Conservation (phyloP, 2,113 vertebrate species). For the Cyprinus carpio region DNA sequence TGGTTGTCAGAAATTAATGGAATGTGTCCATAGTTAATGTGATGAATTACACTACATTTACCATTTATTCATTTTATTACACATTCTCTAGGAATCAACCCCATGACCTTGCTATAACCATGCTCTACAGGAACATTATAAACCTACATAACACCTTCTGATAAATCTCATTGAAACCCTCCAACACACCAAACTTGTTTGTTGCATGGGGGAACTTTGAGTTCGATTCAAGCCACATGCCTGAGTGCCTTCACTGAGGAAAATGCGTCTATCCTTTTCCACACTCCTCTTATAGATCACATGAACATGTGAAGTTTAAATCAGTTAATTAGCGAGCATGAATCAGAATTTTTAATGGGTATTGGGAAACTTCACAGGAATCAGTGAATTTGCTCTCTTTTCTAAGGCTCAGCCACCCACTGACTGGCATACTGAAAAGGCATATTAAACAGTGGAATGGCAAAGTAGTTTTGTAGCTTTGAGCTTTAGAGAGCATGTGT, state of each 20-base stretch:
- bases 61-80: too few species aligned
- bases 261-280: background rate
- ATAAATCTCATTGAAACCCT: background rate
- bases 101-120: too few species aligned
- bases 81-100: too few species aligned
- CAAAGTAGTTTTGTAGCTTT: slow-evolving; percentile 34
- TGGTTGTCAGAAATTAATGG: too few species aligned
- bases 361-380: slow-evolving; percentile 30
- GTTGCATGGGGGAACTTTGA: background rate
- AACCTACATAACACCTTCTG: too few species aligned
- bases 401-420: slow-evolving; percentile 35
- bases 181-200: background rate
- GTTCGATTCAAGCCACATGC: too few species aligned
- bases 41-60: too few species aligned
- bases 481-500: slow-evolving; percentile 30
- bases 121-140: too few species aligned
- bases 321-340: slow-evolving; percentile 27
- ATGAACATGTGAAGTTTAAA: slow-evolving; percentile 4
- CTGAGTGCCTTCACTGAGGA: background rate
- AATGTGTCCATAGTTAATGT: too few species aligned
- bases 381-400: slow-evolving; percentile 3
- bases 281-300: slow-evolving; percentile 7
- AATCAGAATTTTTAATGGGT: slow-evolving; percentile 29
- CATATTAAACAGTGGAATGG: slow-evolving; percentile 41
- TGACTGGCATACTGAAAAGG: slow-evolving; percentile 36